Percentiles rank a stretch among this genome's conserved stretches.
Conservation (phyloP, 2,113 vertebrate genomes). For the Urocynchramus pylzowi region DNA sequence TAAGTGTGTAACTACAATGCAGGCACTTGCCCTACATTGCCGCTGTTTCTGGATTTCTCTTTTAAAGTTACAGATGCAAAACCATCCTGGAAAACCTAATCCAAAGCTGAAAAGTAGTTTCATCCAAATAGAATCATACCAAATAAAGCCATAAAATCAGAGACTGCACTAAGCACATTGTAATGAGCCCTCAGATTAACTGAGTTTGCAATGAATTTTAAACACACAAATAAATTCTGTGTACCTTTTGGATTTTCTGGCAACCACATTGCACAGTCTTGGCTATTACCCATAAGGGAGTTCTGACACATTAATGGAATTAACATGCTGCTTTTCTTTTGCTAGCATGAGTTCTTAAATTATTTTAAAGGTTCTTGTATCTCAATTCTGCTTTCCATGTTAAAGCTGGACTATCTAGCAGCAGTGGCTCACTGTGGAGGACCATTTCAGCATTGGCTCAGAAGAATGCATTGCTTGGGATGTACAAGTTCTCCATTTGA, state of each 20-base stretch:
- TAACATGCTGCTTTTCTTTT: background rate
- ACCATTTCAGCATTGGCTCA: background rate
- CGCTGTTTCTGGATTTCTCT: background rate
- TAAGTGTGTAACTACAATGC: background rate
- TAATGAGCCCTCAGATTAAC: background rate
- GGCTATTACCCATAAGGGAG: background rate
- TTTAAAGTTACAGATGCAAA: background rate
- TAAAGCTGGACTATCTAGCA: background rate
- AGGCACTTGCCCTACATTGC: background rate
- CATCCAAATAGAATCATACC: background rate
- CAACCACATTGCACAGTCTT: background rate
- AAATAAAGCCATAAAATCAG: slow-evolving; percentile 8
- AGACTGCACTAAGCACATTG: background rate
- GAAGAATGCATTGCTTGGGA: background rate
- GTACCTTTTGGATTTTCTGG: background rate
- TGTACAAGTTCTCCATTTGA: background rate
- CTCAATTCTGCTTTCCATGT: background rate
- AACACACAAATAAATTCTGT: background rate
- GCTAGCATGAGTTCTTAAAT: background rate
- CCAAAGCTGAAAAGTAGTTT: background rate
- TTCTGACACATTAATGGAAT: background rate
- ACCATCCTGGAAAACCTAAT: background rate
- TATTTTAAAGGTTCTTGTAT: background rate
- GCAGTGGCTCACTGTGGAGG: background rate
- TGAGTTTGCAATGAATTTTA: background rate